Evolutionary conservation across 2,888 invertebrate species (phyloP), one percentile per base, ranked within the genome.

Genomic region (Agrotis exclamationis): DNA sequence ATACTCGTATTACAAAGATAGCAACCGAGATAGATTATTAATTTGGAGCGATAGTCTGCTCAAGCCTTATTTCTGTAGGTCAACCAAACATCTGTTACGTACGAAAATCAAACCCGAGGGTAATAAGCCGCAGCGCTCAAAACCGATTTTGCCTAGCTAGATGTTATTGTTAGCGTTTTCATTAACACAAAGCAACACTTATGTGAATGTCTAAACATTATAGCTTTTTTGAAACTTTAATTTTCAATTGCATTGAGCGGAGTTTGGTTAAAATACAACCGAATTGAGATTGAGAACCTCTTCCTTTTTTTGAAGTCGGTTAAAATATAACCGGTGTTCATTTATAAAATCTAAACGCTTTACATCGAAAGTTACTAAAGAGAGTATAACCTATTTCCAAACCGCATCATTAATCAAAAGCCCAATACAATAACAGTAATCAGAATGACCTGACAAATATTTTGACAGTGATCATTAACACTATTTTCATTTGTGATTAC

Each of bases 401-500:
- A 50, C 4, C 16, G 14, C 33, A 13, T 33, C 62, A 64, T 71
- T 69, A 66, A 82, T 81, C 74, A 73, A 75, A 58, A 67, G 50
- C 48, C 39, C 39, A 39, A 67, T 51, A 18, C 48, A 74, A 79
- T 80, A 70, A 81, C 78, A 68, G 63, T 79, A 81, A 80, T 84
- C 73, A 73, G n/a, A 22, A n/a, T 60, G 57, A 50, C 50, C 53
- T 44, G 60, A 85, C 77, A 79, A 82, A 85, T 80, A 78, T 85
- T 85, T 77, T 68, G 74, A 80, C 66, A 66, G 59, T 58, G 47
- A 77, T 82, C 71, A 75, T 70, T 70, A 80, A 59, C 69, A 63
- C 71, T 62, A 74, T 78, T 73, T 85, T 64, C 60, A 70, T 75
- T 63, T 75, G 79, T 85, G 80, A 86, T 87, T 84, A 86, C 74